Evolutionary conservation across 2,888 invertebrate genomes (phyloP), one percentile per base, ranked within the genome.

Genomic region (Sinotaia quadrata): DNA sequence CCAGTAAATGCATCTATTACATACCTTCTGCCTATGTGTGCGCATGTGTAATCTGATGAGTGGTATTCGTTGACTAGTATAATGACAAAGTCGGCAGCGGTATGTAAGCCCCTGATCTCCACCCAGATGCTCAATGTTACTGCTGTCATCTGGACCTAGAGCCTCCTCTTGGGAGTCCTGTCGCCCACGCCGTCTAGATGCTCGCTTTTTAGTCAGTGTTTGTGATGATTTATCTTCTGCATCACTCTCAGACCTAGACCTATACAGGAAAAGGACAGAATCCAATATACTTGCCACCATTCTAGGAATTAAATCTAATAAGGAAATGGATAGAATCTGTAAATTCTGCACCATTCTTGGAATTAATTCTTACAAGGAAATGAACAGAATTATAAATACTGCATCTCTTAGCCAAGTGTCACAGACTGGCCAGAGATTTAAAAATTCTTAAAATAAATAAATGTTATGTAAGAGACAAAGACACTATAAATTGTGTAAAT

Each of bases 31-130:
- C 63, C 85, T 82, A 65, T 87, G 87, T 15, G 84, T 75, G 47
- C 82, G 75, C 85, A 86, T 85, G 74, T 87, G 87, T 37, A 84
- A 79, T 34, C 78, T 75, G 27, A 87, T 78, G 8, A 83, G 68
- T 24, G 76, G 69, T 4, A 81, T 75, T 59, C 79, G 81, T 0
- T 77, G 63, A 70, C 81, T 84, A 31, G 78, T 80, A 69, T 87
- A 86, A 67, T 87, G 86, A 68, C 87, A 87, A 1, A 86, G 74
- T 68, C 83, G 81, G 70, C 87, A 87, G n/a, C 85, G 72, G 63
- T 77, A 84, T 31, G 75, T 80, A 0, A 77, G 71, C 31, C 79
- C 77, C 8, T 77, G 77, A 21, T 77, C 81, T 34, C 71, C 74
- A 5, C 67, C 66, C 29, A 85, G 73, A 47, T 80, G 77, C 73